Conservation (phyloP, 2,888 invertebrate genomes). For the Halictus quadricinctus region DNA sequence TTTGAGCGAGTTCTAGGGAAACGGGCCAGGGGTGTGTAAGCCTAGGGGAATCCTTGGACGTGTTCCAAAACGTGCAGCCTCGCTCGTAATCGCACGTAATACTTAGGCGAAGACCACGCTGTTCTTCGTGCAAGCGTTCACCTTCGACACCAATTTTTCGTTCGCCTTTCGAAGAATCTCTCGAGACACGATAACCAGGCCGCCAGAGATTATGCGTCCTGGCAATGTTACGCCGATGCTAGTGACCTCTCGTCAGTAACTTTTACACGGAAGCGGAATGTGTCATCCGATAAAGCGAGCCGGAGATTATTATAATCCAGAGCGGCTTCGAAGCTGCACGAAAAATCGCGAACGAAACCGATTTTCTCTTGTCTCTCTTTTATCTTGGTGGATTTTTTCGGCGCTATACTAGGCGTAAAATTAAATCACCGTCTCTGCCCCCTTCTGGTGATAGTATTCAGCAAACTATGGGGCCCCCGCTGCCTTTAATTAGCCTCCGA, state of each 20-base stretch:
- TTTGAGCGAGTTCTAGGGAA: conserved; percentile 37
- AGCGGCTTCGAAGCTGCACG: background rate
- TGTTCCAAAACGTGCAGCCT: conserved; percentile 57
- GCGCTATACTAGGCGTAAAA: conserved; percentile 38
- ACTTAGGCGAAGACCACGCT: conserved; percentile 49
- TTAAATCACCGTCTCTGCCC: conserved; percentile 30
- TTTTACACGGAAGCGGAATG: background rate
- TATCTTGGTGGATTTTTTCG: background rate
- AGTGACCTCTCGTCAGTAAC: background rate
- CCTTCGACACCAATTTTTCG: conserved; percentile 47
- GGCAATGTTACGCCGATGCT: background rate
- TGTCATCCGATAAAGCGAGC: background rate
- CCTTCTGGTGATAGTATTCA: conserved; percentile 2
- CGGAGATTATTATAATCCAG: conserved; percentile 2
- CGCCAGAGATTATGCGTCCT: background rate
- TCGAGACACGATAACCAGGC: background rate
- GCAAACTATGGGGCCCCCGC: background rate
- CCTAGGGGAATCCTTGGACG: conserved; percentile 54
- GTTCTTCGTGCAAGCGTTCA: conserved; percentile 41
- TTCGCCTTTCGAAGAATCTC: background rate
- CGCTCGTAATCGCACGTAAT: conserved; percentile 52
- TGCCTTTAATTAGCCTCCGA: conserved; percentile 42
- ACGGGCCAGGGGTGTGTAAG: conserved; percentile 28
- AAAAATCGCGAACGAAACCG: background rate
- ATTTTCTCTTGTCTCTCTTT: background rate